Percentiles rank a stretch among this genome's conserved stretches.
Evolutionary conservation across 2,888 invertebrate genomes (phyloP).

Genomic region (Troglohyphantes excavatus): DNA sequence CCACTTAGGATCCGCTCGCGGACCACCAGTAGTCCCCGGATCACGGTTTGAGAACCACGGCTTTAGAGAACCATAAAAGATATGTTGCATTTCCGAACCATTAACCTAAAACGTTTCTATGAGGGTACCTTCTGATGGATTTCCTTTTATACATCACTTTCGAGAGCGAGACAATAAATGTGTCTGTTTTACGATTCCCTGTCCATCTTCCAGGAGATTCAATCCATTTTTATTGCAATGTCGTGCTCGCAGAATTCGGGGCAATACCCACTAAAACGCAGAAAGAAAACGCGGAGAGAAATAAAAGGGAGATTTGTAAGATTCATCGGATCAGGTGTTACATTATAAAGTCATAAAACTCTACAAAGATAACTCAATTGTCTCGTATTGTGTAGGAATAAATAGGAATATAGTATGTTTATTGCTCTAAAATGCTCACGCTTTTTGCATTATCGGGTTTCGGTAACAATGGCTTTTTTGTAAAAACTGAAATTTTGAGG

Average conservation of each 20-base stretch:
- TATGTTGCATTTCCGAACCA: not conserved
- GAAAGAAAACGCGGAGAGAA: no score
- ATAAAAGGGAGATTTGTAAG: not conserved
- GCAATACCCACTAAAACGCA: not conserved
- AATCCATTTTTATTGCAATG: not conserved
- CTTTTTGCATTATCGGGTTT: not conserved
- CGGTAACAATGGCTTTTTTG: no score
- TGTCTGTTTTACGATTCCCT: not conserved
- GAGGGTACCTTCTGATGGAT: not conserved
- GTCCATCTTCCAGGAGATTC: not conserved
- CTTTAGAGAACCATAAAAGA: not conserved
- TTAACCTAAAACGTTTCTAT: not conserved
- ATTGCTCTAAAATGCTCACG: not conserved
- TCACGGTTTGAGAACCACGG: no score
- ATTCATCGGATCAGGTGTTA: not conserved
- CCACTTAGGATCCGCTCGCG: no score
- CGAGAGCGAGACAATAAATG: not conserved
- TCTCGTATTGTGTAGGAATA: not conserved
- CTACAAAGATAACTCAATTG: not conserved
- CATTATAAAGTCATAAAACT: not conserved
- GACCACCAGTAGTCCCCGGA: no score
- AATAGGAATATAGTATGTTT: not conserved
- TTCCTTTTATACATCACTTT: not conserved
- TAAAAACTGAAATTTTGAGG: no score
- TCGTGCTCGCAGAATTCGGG: not conserved